Percentiles rank a stretch among this genome's conserved stretches.
These are phyloP conservation scores for Phenganax stokvisi DNA, from an alignment of 92 coral and sea anemone genomes.

Conservation along the genomic window DNA sequence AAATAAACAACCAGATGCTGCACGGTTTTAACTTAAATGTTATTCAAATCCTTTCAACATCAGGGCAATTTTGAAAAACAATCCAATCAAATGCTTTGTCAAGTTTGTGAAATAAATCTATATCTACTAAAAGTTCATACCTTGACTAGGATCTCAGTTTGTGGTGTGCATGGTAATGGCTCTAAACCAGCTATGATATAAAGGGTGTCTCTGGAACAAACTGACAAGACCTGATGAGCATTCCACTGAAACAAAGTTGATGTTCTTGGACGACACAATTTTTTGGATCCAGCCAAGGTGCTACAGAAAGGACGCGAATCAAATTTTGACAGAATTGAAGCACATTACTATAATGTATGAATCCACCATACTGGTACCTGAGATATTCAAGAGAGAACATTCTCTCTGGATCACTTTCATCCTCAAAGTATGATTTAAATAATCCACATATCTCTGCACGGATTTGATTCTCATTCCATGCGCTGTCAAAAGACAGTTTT, in stretches of 20 bases:
- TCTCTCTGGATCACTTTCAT: slow-evolving; percentile 2
- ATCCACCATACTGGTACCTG: neutral
- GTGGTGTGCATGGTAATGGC: slow-evolving; percentile 4
- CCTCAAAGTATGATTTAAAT: slow-evolving; percentile 2
- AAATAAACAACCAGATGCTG: too few species aligned
- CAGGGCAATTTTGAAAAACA: too few species aligned
- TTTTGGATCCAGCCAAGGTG: neutral
- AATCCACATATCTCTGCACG: slow-evolving; percentile 14
- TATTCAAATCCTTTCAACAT: too few species aligned
- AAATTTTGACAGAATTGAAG: too few species aligned
- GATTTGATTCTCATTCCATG: slow-evolving; percentile 13
- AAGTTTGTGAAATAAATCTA: too few species aligned
- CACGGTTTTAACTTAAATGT: too few species aligned
- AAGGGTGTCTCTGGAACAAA: slow-evolving; percentile 8
- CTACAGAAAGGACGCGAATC: neutral
- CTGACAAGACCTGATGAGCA: slow-evolving; percentile 19
- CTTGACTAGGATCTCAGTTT: neutral
- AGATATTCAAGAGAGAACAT: slow-evolving; percentile 14
- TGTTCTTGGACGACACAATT: slow-evolving; percentile 23
- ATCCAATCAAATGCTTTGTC: too few species aligned
- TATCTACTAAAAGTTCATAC: neutral
- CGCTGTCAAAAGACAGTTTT: neutral
- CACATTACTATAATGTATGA: too few species aligned
- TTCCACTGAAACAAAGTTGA: slow-evolving; percentile 14
- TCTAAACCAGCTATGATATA: neutral